phyloP scores from a whole-genome alignment of 2,113 vertebrate genomes.

The Aspidoscelis tigris region DNA sequence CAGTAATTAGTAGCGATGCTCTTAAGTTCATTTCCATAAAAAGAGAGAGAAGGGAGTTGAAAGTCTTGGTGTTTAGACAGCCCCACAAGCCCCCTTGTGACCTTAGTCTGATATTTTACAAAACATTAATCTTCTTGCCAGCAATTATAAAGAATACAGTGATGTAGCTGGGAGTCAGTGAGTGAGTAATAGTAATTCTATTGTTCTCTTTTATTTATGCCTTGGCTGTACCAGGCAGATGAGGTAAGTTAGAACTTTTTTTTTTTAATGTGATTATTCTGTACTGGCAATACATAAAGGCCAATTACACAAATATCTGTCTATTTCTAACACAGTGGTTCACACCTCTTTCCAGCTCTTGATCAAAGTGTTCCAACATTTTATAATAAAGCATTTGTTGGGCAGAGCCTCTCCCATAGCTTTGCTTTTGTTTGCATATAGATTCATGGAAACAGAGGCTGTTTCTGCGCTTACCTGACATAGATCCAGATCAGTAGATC shows the following conservation, averaged over 20 bases:
- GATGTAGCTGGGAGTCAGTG: slow-evolving; percentile 87
- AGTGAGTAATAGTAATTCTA: slow-evolving; percentile 95
- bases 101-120: slow-evolving; percentile 99
- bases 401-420: slow-evolving; percentile 32
- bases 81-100: slow-evolving; percentile 87
- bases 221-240: slow-evolving; percentile 97
- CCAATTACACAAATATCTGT: slow-evolving; percentile 98
- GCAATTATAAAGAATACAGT: slow-evolving; percentile 96
- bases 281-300: slow-evolving; percentile 97
- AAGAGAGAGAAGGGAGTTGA: slow-evolving; percentile 70
- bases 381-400: slow-evolving; percentile 75
- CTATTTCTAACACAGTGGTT: slow-evolving; percentile 88
- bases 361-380: slow-evolving; percentile 81
- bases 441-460: slow-evolving; percentile 56
- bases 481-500: no score
- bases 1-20: slow-evolving; percentile 83
- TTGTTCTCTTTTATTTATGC: slow-evolving; percentile 99
- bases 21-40: slow-evolving; percentile 73
- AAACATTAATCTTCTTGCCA: slow-evolving; percentile 99
- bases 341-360: slow-evolving; percentile 85
- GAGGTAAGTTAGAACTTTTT: slow-evolving; percentile 93
- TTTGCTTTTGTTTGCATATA: slow-evolving; percentile 80
- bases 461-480: background rate
- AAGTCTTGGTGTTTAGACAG: slow-evolving; percentile 92
- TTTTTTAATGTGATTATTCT: slow-evolving; percentile 94